Base-by-base conservation (phyloP, 2,888 invertebrate genomes). In the Scaptomyza tumidula region DNA sequence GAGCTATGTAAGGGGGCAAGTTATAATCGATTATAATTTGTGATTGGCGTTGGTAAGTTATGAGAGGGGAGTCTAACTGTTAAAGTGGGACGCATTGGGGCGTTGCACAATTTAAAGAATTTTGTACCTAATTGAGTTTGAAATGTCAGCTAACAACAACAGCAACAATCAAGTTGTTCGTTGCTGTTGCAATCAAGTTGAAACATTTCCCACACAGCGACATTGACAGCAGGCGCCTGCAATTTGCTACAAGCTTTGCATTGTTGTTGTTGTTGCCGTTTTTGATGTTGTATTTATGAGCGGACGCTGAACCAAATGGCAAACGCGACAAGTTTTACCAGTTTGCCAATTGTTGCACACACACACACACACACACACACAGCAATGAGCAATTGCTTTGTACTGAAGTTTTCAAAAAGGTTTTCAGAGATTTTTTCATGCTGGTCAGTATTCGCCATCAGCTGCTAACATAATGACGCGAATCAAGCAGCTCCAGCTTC, bases 301-400 rank as follows among this genome's bases (percentile, higher is more conserved):
- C 80, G 87, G 75, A 52, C 85, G 82, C 65, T 84, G 82, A 86
- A 85, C 82, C 71, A 86, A 83, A 80, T 78, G 78, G 70, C 78
- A 68, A 80, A 73, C 49, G 67, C 68, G 62, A 71, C 67, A 66
- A 68, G 68, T 86, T 70, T 74, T 78, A 80, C 83, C 86, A 63
- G 83, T 83, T 83, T 83, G 56, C 56, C 41, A 48, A 58, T 54
- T 41, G 53, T 10, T 54, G 52, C 35, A 37, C 41, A 31, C 31
- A 53, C 48, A 55, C 43, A 45, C 44, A 43, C 37, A 33, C 43
- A 48, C 41, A 35, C 27, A 53, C 52, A 55, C 43, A 45, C 46
- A 43, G 7, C 41, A 9, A 9, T 16, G 16, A 41, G 7, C 9
- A 11, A 24, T 14, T 35, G 39, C 41, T 56, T 57, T 45, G 67